Conservation (phyloP, 2,797 vertebrate species). For the Ptychobarbus kaznakovi region DNA sequence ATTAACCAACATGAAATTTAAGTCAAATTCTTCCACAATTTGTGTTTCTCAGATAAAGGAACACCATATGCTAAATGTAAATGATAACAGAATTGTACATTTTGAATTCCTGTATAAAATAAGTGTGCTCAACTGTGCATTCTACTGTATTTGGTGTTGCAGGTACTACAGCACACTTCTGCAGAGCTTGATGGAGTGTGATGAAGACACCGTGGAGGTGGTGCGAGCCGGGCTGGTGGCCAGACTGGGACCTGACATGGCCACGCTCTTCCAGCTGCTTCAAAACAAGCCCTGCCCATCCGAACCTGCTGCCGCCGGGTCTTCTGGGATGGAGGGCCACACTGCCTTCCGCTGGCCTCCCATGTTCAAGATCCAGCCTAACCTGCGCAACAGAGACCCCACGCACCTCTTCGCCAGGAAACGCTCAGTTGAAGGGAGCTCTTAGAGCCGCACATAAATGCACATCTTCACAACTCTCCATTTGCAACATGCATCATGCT, state of each 20-base stretch:
- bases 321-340: slow-evolving; percentile 69
- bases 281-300: slow-evolving; percentile 85
- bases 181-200: slow-evolving; percentile 86
- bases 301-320: slow-evolving; percentile 57
- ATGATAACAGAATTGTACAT: neutral
- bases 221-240: slow-evolving; percentile 86
- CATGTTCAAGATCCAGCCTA: slow-evolving; percentile 90
- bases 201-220: slow-evolving; percentile 84
- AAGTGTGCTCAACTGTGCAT: neutral
- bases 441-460: slow-evolving; percentile 56
- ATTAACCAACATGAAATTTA: neutral
- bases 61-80: neutral
- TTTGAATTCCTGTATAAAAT: neutral
- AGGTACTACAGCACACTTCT: slow-evolving; percentile 95
- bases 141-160: slow-evolving; percentile 4
- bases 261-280: slow-evolving; percentile 89
- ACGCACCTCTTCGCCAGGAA: slow-evolving; percentile 82
- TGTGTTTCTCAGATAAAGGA: neutral
- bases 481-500: neutral
- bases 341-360: slow-evolving; percentile 78
- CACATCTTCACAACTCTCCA: neutral
- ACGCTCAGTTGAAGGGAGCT: slow-evolving; percentile 77
- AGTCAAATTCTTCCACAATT: neutral
- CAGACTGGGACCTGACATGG: slow-evolving; percentile 90
- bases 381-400: slow-evolving; percentile 82